phyloP scores from a whole-genome alignment of 2,888 invertebrate genomes.

The Pristionchus maxplancki region DNA sequence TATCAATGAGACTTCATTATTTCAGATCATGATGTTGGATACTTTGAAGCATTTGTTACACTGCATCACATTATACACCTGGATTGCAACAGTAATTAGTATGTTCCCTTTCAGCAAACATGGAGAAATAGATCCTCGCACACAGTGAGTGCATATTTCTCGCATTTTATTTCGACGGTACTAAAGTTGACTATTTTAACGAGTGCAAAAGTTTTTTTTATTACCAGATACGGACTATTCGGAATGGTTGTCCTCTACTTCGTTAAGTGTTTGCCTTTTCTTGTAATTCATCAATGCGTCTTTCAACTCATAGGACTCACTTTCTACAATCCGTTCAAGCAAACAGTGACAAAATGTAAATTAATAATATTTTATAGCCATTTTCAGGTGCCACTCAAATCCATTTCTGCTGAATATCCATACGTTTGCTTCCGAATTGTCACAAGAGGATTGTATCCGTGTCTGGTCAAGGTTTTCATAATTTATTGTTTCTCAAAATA shows the following conservation, averaged over 20 bases:
- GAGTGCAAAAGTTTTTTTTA: too few species aligned
- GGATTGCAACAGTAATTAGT: too few species aligned
- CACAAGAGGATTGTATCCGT: constrained; percentile 93
- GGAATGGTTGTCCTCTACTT: constrained; percentile 71
- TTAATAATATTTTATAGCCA: neutral
- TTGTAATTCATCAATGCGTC: constrained; percentile 77
- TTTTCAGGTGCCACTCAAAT: constrained; percentile 81
- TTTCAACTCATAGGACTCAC: constrained; percentile 81
- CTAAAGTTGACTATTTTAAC: too few species aligned
- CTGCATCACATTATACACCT: too few species aligned
- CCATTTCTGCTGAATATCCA: constrained; percentile 91
- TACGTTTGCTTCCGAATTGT: constrained; percentile 95
- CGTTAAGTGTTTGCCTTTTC: constrained; percentile 73
- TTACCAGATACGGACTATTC: constrained; percentile 72
- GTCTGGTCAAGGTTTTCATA: constrained; percentile 84
- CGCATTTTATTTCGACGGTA: too few species aligned
- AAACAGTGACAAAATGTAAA: constrained; percentile 86
- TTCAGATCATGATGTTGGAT: too few species aligned
- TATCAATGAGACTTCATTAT: too few species aligned
- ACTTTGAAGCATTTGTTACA: too few species aligned
- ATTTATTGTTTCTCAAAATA: neutral
- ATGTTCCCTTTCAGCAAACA: too few species aligned
- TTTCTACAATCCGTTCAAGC: constrained; percentile 94
- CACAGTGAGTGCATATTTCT: too few species aligned
- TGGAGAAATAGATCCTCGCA: too few species aligned